Conservation (phyloP, 2,797 vertebrate genomes). For the Picus viridis region DNA sequence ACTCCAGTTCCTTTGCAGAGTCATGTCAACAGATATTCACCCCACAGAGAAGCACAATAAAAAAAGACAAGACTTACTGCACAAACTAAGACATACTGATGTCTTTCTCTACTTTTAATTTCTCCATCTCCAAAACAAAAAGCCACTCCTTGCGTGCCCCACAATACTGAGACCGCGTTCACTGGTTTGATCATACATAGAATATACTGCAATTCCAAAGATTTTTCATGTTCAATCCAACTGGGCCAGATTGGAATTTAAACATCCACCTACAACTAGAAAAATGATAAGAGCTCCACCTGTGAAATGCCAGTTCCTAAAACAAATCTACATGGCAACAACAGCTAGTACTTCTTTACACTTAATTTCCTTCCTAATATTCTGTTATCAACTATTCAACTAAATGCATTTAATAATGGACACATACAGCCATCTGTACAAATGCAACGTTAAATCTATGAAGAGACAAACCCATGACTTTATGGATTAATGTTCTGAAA, state of each 20-base stretch:
- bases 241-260: background rate
- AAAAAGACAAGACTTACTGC: background rate
- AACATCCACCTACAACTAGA: background rate
- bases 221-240: background rate
- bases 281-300: background rate
- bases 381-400: background rate
- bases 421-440: background rate
- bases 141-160: fast-evolving
- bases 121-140: background rate
- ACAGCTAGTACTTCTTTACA: background rate
- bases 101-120: background rate
- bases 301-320: background rate
- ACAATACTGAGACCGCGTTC: background rate
- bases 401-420: background rate
- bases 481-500: background rate
- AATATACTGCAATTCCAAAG: fast-evolving
- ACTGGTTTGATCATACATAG: background rate
- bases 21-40: background rate
- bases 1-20: background rate
- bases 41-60: background rate
- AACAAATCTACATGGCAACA: background rate
- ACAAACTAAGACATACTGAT: background rate
- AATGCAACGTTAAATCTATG: background rate
- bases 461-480: background rate
- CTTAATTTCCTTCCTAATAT: background rate